Conservation (phyloP, 2,113 vertebrate genomes). For the Prionailurus viverrinus region DNA sequence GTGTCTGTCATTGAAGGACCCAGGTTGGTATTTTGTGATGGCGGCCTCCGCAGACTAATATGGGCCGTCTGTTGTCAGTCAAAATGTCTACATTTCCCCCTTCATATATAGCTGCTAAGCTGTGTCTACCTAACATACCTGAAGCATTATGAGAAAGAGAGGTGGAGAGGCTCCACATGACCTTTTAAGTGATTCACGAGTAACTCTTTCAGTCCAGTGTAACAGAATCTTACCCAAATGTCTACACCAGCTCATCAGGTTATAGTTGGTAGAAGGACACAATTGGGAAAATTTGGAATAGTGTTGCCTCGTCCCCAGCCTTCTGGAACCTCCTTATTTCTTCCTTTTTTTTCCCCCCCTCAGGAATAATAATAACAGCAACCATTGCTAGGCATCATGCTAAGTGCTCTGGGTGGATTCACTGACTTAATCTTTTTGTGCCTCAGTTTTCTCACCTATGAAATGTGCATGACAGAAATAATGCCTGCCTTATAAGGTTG, state of each 20-base stretch:
- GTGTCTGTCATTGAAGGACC: not conserved
- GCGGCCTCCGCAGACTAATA: not conserved
- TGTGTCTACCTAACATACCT: not conserved
- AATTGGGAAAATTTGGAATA: not conserved
- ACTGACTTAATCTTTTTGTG: not conserved
- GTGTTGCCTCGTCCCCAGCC: not conserved
- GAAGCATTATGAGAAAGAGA: not conserved
- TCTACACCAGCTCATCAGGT: not conserved
- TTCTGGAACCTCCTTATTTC: not conserved
- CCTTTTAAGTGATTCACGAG: not conserved
- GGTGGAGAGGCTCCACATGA: not conserved
- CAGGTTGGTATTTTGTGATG: not conserved
- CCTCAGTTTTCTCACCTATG: not conserved
- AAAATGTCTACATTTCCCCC: not conserved
- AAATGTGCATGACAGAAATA: not conserved
- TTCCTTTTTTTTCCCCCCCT: not conserved
- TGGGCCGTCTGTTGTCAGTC: not conserved
- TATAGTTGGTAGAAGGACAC: not conserved
- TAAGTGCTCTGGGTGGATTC: not conserved
- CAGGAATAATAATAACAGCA: not conserved
- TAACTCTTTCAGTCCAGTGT: not conserved
- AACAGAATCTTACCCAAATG: not conserved
- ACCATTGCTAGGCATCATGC: not conserved
- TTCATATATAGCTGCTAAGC: not conserved
- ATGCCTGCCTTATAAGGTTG: not conserved